Percentiles rank a stretch among this genome's conserved stretches.
Evolutionary conservation across 2,888 invertebrate species (phyloP).

Genomic region (Linhomoeus sp.): DNA sequence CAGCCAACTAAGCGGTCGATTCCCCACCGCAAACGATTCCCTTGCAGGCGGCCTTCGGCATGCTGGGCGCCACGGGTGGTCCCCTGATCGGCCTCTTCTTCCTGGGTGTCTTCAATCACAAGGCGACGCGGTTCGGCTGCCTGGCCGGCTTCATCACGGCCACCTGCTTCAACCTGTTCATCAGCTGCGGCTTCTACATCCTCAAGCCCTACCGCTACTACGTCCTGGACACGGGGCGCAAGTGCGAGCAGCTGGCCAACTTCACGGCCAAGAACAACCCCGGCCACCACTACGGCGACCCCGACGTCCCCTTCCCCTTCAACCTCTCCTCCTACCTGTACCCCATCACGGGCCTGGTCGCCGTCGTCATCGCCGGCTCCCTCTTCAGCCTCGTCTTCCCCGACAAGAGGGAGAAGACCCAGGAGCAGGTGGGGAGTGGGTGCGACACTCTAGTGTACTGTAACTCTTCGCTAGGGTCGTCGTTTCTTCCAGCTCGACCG

Average conservation of each 20-base stretch:
- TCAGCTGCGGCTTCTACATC: not conserved
- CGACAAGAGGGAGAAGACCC: not conserved
- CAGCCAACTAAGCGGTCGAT: no score
- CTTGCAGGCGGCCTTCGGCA: conserved; percentile 5
- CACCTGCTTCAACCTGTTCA: not conserved
- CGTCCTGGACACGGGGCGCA: not conserved
- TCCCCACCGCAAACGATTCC: no score
- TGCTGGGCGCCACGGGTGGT: conserved; percentile 72
- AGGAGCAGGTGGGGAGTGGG: not conserved
- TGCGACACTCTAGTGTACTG: no score
- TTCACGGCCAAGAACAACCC: not conserved
- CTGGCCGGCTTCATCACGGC: not conserved
- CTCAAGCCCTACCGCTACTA: not conserved
- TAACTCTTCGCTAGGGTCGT: no score
- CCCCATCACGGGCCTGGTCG: not conserved
- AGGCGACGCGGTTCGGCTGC: conserved; percentile 39
- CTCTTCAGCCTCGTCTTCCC: not conserved
- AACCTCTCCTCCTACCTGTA: not conserved
- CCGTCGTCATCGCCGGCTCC: not conserved
- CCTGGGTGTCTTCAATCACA: conserved; percentile 68
- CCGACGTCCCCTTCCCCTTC: not conserved
- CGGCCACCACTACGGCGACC: not conserved
- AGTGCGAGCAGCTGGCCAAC: no score
- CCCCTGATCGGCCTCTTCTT: conserved; percentile 66
- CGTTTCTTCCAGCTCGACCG: no score